Evolutionary conservation across 2,888 invertebrate species (phyloP).

Genomic region (Frankliniella fusca): DNA sequence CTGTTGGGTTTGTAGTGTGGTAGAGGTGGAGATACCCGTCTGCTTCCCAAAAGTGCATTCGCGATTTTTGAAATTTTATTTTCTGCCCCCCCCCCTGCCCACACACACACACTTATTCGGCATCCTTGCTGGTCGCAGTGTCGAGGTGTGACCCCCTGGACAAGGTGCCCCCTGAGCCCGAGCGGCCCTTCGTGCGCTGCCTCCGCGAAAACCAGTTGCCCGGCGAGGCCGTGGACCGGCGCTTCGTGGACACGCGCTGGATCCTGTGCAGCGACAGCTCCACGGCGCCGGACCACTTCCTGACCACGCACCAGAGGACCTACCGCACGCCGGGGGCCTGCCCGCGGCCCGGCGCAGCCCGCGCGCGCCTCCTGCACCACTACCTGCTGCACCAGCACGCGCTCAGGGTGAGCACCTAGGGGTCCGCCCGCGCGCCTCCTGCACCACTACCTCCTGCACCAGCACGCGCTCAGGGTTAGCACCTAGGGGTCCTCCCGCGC

Average conservation of each 20-base stretch:
- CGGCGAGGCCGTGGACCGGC: neutral
- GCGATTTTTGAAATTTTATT: too few relatives aligned
- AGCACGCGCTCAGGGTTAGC: too few relatives aligned
- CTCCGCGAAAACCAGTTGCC: neutral
- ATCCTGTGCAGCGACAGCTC: conserved; percentile 3
- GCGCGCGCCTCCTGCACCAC: neutral
- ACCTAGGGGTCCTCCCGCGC: too few relatives aligned
- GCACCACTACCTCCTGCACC: too few relatives aligned
- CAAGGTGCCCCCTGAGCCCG: neutral
- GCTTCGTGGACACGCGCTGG: neutral
- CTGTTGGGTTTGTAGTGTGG: too few relatives aligned
- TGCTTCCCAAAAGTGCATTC: too few relatives aligned
- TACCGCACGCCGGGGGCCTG: neutral
- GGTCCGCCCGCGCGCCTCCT: too few relatives aligned
- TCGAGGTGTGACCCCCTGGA: neutral
- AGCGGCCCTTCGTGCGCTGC: neutral
- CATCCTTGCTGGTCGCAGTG: neutral
- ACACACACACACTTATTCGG: too few relatives aligned
- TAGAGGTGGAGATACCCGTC: too few relatives aligned
- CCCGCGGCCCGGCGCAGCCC: neutral
- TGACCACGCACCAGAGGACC: neutral
- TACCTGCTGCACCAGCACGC: conserved; percentile 12
- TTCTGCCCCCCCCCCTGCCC: neutral
- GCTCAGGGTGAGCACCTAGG: too few relatives aligned
- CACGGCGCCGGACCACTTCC: neutral